Base-by-base conservation (phyloP, 2,888 invertebrate species). In the Caenorhabditis sp. region DNA sequence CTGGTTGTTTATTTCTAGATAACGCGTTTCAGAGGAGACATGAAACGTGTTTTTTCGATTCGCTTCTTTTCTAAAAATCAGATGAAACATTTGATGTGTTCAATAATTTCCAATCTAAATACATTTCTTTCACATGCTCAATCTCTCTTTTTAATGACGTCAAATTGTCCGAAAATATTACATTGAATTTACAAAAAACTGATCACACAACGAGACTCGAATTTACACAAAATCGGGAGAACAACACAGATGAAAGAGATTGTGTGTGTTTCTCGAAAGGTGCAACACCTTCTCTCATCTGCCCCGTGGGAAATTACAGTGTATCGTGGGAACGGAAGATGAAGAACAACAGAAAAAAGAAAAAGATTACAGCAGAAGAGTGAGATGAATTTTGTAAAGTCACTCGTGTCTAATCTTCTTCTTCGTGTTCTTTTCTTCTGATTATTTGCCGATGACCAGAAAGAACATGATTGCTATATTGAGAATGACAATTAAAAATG, bases 151-250 rank as follows among this genome's bases (percentile, higher is more conserved):
- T 43, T 43, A 2, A 43, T 43, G 12, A 43, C 43, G 14, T 7
- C 17, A 17, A 5, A 43, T 43, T 43, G 14, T 23, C 10, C 59
- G 21, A 49, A 23, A 59, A 59, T 59, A 59, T 59, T 59, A 59
- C 59, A 59, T 36, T 36, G 72, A 72, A 67, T 68, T 72, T 72
- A 72, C 72, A 72, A 72, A 72, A 67, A 67, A 59, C 63, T 58
- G 57, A 36, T 5, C 5, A 36, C 5, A 7, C 12, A 43, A 43
- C 56, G 10, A 59, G 31, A 31, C 59, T 36, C 26, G 10, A 59
- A 63, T 62, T 72, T 72, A 72, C 72, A 72, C 72, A 52, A 67
- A 61, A 63, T 31, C 31, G 10, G 56, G 54, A 60, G n/a, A n/a
- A n/a, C n/a, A n/a, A n/a, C n/a, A n/a, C n/a, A n/a, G 52, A 43